Conservation (phyloP, 2,888 invertebrate genomes). For the Scaptomyza parva region DNA sequence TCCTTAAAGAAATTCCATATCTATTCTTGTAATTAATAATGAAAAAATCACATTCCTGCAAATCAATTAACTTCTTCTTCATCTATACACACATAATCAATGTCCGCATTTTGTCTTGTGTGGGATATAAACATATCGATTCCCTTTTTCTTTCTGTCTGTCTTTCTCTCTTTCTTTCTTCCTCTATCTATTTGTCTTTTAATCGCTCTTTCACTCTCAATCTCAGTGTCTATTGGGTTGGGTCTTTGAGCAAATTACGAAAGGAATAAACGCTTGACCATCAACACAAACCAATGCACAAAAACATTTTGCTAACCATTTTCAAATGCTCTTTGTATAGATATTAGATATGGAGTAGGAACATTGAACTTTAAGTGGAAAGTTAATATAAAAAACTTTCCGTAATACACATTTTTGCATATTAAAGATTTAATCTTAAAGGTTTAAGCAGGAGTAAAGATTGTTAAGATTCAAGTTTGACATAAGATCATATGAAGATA, state of each 20-base stretch:
- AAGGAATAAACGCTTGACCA: constrained; percentile 39
- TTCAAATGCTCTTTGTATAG: constrained; percentile 33
- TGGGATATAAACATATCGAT: constrained; percentile 55
- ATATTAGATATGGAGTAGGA: too few relatives aligned
- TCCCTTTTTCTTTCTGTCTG: constrained; percentile 24
- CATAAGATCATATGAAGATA: too few relatives aligned
- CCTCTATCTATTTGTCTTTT: neutral
- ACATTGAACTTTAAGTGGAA: too few relatives aligned
- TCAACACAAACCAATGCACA: constrained; percentile 55
- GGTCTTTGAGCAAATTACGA: constrained; percentile 53
- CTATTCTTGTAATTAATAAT: too few relatives aligned
- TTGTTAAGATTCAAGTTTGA: too few relatives aligned
- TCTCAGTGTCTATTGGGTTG: constrained; percentile 23
- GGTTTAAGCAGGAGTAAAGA: too few relatives aligned
- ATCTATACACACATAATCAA: constrained; percentile 1
- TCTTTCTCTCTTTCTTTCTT: neutral
- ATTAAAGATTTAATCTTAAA: too few relatives aligned
- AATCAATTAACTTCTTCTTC: constrained; percentile 41
- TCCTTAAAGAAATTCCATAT: too few relatives aligned
- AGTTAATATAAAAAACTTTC: too few relatives aligned
- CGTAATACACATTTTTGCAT: too few relatives aligned
- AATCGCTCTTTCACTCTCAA: neutral
- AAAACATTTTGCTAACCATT: constrained; percentile 30
- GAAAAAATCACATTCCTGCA: neutral
- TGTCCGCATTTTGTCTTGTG: constrained; percentile 20